Percentiles rank a stretch among this genome's conserved stretches.
These are phyloP conservation scores for Dryococelus australis DNA, from an alignment of 2,888 invertebrate species.

Conservation along the genomic window DNA sequence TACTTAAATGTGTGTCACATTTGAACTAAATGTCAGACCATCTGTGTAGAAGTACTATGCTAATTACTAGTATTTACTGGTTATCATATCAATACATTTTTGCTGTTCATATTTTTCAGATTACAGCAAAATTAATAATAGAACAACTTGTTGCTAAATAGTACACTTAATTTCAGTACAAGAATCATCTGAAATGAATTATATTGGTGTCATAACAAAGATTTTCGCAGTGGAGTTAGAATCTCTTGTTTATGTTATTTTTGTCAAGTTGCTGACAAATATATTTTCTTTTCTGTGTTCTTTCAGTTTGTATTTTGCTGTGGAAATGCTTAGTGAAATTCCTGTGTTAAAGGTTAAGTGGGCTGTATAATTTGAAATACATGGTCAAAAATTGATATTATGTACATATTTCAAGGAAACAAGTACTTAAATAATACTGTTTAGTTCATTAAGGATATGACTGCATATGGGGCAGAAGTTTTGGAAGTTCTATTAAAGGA, in stretches of 20 bases:
- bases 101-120: neutral
- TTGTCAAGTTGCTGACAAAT: neutral
- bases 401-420: neutral
- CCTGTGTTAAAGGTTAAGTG: too few relatives aligned
- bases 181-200: too few relatives aligned
- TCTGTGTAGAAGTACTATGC: neutral
- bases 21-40: neutral
- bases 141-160: too few relatives aligned
- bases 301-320: neutral
- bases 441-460: neutral
- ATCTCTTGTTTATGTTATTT: neutral
- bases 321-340: too few relatives aligned
- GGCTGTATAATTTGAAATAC: too few relatives aligned
- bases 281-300: neutral
- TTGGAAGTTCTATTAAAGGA: neutral
- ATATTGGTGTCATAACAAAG: neutral
- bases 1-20: neutral
- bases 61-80: neutral
- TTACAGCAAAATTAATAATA: neutral
- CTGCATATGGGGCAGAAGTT: neutral
- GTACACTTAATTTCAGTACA: too few relatives aligned
- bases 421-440: neutral
- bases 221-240: neutral
- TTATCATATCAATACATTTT: neutral
- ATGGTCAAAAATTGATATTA: too few relatives aligned